phyloP scores from a whole-genome alignment of 2,888 invertebrate species.

The Stegophylla sp. region DNA sequence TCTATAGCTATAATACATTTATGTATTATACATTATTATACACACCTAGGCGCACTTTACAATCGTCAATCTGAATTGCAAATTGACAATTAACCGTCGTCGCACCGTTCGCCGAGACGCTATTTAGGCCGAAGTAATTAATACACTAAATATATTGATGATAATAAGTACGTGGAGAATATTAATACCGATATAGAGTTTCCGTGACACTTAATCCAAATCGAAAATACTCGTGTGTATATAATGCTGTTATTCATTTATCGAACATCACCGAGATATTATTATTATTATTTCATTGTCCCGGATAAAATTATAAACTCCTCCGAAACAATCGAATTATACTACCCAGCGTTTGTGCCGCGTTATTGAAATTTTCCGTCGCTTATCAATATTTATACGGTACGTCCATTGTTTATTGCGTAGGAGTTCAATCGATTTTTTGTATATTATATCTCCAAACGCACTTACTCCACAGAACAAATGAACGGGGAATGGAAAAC shows the following conservation, averaged over 20 bases:
- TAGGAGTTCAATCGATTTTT: too few relatives aligned
- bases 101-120: background rate
- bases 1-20: too few relatives aligned
- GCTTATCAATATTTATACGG: too few relatives aligned
- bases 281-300: too few relatives aligned
- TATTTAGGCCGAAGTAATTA: slow-evolving; percentile 35
- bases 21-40: too few relatives aligned
- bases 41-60: background rate
- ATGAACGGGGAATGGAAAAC: too few relatives aligned
- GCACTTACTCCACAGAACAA: too few relatives aligned
- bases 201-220: slow-evolving; percentile 6
- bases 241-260: too few relatives aligned
- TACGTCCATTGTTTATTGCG: too few relatives aligned
- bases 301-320: slow-evolving; percentile 27
- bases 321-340: background rate
- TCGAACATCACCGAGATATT: background rate
- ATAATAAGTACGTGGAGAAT: slow-evolving; percentile 27
- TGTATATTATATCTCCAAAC: too few relatives aligned
- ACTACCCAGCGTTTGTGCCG: background rate
- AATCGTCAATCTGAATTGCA: slow-evolving; percentile 54
- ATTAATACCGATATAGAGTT: slow-evolving; percentile 1
- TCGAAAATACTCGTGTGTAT: too few relatives aligned
- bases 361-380: background rate
- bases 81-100: slow-evolving; percentile 45
- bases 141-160: slow-evolving; percentile 21